These are phyloP conservation scores for Macropodus opercularis DNA, from an alignment of 2,797 vertebrate genomes.

Conservation along the genomic window DNA sequence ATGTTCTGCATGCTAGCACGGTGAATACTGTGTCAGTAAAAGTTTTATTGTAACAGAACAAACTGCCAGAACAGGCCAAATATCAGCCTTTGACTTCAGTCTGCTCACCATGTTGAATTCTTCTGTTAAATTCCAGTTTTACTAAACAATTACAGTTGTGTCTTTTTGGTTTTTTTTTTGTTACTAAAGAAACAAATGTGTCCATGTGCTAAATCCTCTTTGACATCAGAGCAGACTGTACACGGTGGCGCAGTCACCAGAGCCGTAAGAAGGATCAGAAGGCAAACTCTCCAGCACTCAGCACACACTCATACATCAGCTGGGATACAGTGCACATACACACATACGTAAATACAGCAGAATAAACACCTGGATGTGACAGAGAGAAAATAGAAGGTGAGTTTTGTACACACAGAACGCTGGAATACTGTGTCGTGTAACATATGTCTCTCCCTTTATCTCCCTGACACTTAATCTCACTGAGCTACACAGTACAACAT, in stretches of 20 bases:
- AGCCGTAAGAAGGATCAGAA: slow-evolving; percentile 77
- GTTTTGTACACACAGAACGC: slow-evolving; percentile 23
- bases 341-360: slow-evolving; percentile 6
- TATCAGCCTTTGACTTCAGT: slow-evolving; percentile 7
- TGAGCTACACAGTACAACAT: slow-evolving; percentile 35
- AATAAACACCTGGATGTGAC: slow-evolving; percentile 14
- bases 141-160: too few species aligned
- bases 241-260: slow-evolving; percentile 76
- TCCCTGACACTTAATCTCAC: slow-evolving; percentile 43
- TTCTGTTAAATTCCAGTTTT: slow-evolving; percentile 44
- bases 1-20: slow-evolving; percentile 11
- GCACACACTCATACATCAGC: slow-evolving; percentile 42
- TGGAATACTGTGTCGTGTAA: slow-evolving; percentile 4
- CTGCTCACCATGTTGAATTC: slow-evolving; percentile 8
- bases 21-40: not conserved
- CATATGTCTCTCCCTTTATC: slow-evolving; percentile 29
- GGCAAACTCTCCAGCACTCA: slow-evolving; percentile 57
- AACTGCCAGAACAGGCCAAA: slow-evolving; percentile 2
- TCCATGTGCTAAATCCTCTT: slow-evolving; percentile 70
- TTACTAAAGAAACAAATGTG: slow-evolving; percentile 65
- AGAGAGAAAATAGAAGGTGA: not conserved
- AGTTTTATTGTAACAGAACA: slow-evolving; percentile 13
- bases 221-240: slow-evolving; percentile 73
- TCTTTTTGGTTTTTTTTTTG: too few species aligned
- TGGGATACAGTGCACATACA: slow-evolving; percentile 22